Percentiles rank a stretch among this genome's conserved stretches.
Conservation (phyloP, 2,113 vertebrate species). For the Opisthocomus hoazin region DNA sequence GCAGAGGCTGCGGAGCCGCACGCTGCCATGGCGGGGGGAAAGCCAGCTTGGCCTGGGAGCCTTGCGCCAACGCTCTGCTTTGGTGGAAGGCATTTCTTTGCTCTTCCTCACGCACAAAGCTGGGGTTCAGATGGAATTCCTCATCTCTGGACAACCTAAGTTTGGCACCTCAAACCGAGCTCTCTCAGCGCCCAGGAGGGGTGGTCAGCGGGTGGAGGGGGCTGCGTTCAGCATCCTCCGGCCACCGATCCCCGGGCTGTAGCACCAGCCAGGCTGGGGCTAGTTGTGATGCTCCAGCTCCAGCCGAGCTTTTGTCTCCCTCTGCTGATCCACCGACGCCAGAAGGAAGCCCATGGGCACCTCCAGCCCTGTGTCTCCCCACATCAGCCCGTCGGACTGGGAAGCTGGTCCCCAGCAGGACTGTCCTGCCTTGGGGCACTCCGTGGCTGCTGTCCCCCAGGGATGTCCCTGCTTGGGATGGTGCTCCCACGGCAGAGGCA, state of each 20-base stretch:
- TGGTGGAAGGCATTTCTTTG: not conserved
- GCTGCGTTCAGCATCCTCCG: not conserved
- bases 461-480: not conserved
- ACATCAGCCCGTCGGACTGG: accelerated
- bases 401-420: not conserved
- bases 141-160: not conserved
- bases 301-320: slow-evolving; percentile 43
- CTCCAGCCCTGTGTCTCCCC: not conserved
- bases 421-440: not conserved
- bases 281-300: not conserved
- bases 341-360: not conserved
- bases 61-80: accelerated
- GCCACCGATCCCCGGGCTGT: accelerated
- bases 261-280: not conserved
- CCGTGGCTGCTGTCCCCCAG: accelerated
- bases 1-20: accelerated
- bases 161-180: not conserved
- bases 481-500: not conserved
- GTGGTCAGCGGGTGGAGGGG: not conserved
- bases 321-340: not conserved
- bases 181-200: not conserved
- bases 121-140: not conserved
- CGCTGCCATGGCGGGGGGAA: accelerated
- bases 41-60: not conserved
- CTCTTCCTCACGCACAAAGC: not conserved